Base-by-base conservation (phyloP, 2,888 invertebrate genomes). In the Drosophila fungiperda region DNA sequence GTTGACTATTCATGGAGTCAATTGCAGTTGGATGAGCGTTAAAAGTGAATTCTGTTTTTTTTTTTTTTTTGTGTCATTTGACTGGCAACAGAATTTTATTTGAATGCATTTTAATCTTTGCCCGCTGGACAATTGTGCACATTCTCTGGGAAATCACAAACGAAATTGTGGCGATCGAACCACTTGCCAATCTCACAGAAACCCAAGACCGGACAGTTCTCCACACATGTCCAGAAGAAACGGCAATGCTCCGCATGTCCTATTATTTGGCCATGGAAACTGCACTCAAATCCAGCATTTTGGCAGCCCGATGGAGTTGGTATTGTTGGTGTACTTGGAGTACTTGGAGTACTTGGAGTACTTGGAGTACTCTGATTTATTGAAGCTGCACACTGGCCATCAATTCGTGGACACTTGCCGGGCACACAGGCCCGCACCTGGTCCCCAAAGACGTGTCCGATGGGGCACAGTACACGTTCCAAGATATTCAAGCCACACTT, bases 21-120 rank as follows among this genome's bases (percentile, higher is more conserved):
- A 85, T 82, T 89, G 82, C 73, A 78, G 74, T 87, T 84, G 77
- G 76, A 78, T 77, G 78, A 72, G 76, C 75, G 64, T 68, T 74
- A 66, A 78, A 78, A 72, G 71, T 69, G 64, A 67, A 59, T 36
- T 54, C 15, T 17, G 26, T 26, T 26, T 26, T 26, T 26, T 23
- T 15, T 45, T 6, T 45, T 12, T 11, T 45, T 3, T 68, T 68
- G 73, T 69, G 49, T 63, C 58, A 70, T 67, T 72, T 68, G 69
- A 40, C 80, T 42, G 58, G 60, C 35, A 38, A 8, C 23, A 2
- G 8, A 26, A 7, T 50, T 59, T 58, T 45, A 58, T 63, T 65
- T 35, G 20, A 20, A 54, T 52, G 61, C 60, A 42, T 54, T 36
- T 64, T 60, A 85, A 61, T 87, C 90, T 36, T n/a, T 38, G 33